A percentile compares a stretch with the other conserved stretches of the same genome.
Conservation (phyloP, 2,113 vertebrate species). For the Ailurus styani region DNA sequence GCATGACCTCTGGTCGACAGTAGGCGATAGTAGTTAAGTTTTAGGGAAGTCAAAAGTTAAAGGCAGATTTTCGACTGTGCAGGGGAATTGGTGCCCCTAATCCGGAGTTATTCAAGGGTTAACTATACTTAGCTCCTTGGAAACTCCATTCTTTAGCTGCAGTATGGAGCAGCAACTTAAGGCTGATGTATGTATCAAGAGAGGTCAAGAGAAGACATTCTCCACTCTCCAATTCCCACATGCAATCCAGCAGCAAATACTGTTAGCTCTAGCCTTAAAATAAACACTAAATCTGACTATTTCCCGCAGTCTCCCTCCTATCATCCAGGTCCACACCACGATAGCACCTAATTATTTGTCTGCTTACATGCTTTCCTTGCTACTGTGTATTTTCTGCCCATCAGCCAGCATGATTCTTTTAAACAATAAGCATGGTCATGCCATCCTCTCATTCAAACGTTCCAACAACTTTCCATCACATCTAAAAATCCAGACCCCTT, state of each 20-base stretch:
- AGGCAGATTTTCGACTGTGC: not conserved
- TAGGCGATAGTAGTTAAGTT: not conserved
- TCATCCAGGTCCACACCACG: not conserved
- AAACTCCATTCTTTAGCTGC: not conserved
- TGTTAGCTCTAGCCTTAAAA: not conserved
- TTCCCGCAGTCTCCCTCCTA: not conserved
- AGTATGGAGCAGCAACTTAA: too few species aligned
- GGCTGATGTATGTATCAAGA: not conserved
- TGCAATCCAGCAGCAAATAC: not conserved
- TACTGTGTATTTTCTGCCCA: not conserved
- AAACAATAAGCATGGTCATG: not conserved
- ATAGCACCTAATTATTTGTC: not conserved
- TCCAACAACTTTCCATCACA: not conserved
- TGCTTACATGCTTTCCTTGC: not conserved
- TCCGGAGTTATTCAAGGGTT: not conserved
- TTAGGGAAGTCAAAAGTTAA: not conserved
- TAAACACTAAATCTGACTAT: not conserved
- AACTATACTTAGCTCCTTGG: not conserved
- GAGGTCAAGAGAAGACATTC: not conserved
- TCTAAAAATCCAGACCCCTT: not conserved
- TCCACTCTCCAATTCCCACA: not conserved
- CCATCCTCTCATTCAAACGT: not conserved
- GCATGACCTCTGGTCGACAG: not conserved
- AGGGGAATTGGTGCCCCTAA: not conserved
- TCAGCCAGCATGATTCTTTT: not conserved